A percentile compares a stretch with the other conserved stretches of the same genome.
Evolutionary conservation across 2,888 invertebrate species (phyloP).

Genomic region (Nomada flava): DNA sequence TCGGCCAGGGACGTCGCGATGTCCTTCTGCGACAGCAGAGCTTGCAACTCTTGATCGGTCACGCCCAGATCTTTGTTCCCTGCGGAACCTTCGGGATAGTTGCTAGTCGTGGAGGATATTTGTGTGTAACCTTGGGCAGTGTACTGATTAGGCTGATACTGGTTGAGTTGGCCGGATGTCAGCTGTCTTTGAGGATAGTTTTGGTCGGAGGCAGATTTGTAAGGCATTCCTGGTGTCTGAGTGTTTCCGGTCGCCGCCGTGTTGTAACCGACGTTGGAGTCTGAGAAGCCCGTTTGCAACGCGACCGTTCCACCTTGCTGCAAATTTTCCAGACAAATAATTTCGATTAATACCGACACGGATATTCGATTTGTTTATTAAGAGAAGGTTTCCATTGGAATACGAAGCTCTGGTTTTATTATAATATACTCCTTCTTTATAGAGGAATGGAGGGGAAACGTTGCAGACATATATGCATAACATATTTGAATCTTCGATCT

Average conservation of each 20-base stretch:
- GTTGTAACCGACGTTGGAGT: constrained; percentile 82
- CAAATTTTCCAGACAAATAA: constrained; percentile 71
- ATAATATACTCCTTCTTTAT: too few species aligned
- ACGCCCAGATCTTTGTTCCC: constrained; percentile 85
- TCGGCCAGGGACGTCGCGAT: constrained; percentile 93
- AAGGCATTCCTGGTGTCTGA: constrained; percentile 85
- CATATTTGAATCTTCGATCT: too few species aligned
- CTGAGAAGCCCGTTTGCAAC: constrained; percentile 84
- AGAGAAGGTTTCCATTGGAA: too few species aligned
- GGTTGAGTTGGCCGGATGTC: constrained; percentile 71
- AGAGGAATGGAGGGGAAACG: background rate
- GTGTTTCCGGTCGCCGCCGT: constrained; percentile 84
- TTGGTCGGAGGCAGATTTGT: constrained; percentile 84
- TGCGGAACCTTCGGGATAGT: constrained; percentile 80
- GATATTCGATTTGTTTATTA: background rate
- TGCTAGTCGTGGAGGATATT: constrained; percentile 82
- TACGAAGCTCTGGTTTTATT: too few species aligned
- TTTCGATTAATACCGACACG: background rate
- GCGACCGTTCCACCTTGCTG: constrained; percentile 84
- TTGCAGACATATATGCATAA: background rate
- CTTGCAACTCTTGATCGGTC: constrained; percentile 90
- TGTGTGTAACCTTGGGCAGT: constrained; percentile 83
- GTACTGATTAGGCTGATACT: constrained; percentile 79
- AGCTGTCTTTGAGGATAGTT: constrained; percentile 77
- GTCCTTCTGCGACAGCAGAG: constrained; percentile 90